Conservation (phyloP, 2,797 vertebrate genomes). For the Hybognathus amarus region DNA sequence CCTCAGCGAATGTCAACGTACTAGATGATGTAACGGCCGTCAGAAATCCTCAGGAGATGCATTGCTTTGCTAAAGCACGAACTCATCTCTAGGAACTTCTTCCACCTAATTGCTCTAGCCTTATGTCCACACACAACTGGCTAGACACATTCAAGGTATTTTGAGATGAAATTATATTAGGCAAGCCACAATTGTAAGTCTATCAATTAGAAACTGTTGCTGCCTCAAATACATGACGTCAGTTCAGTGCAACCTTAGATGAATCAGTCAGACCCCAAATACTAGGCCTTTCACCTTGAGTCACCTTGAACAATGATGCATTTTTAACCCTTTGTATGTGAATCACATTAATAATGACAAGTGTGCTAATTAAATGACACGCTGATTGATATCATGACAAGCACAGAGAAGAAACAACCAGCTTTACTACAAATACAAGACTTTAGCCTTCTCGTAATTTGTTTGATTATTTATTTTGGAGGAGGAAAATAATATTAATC, state of each 20-base stretch:
- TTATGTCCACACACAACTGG: not conserved
- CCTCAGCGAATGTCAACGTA: not conserved
- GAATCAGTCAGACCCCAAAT: constrained; percentile 54
- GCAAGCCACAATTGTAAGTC: constrained; percentile 36
- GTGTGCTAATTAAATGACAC: constrained; percentile 9
- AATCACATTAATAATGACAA: constrained; percentile 26
- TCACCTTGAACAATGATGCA: constrained; percentile 92
- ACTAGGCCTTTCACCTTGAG: constrained; percentile 84
- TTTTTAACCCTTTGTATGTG: constrained; percentile 83
- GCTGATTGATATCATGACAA: not conserved
- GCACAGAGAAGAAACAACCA: not conserved
- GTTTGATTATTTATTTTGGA: not conserved
- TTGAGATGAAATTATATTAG: not conserved
- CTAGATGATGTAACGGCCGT: constrained; percentile 11
- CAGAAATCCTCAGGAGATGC: not conserved
- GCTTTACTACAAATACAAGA: not conserved
- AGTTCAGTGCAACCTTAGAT: constrained; percentile 53
- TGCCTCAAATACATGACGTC: constrained; percentile 62
- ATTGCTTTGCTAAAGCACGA: not conserved
- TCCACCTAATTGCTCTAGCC: not conserved
- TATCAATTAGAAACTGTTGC: constrained; percentile 69
- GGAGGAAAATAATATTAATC: not conserved
- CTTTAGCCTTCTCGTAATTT: not conserved
- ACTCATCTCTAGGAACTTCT: constrained; percentile 7
- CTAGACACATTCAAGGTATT: not conserved